Conservation (phyloP, 2,888 invertebrate genomes). For the Selenia dentaria region DNA sequence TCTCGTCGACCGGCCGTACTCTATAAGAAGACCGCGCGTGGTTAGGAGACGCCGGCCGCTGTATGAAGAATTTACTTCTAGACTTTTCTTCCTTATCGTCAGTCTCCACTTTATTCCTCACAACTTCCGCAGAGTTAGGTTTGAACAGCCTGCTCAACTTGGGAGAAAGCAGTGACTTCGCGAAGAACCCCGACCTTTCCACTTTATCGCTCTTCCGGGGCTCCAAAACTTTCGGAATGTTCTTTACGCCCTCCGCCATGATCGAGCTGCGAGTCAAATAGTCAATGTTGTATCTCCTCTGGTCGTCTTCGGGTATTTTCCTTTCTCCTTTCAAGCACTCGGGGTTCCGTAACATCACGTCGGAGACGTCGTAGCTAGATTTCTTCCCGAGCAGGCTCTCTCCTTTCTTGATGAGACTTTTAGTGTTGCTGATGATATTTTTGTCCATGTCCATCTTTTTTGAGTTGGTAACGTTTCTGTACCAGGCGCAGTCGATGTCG, state of each 20-base stretch:
- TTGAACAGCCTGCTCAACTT: conserved; percentile 73
- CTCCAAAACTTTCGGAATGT: conserved; percentile 51
- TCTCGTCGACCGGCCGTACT: conserved; percentile 50
- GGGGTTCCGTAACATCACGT: conserved; percentile 49
- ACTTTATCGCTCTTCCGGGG: conserved; percentile 38
- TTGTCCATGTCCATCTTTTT: conserved; percentile 54
- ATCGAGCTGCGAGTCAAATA: conserved; percentile 50
- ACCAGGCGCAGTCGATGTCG: conserved; percentile 45
- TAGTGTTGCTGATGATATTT: conserved; percentile 41
- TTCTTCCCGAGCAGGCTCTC: conserved; percentile 54
- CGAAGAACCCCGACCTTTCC: conserved; percentile 66
- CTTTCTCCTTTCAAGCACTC: conserved; percentile 43
- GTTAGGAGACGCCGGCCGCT: conserved; percentile 61
- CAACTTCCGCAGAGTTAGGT: conserved; percentile 57
- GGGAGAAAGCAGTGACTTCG: conserved; percentile 71
- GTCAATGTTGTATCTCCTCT: conserved; percentile 60
- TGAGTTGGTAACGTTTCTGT: conserved; percentile 44
- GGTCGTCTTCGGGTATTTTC: conserved; percentile 55
- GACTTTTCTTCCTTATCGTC: conserved; percentile 60
- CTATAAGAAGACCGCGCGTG: conserved; percentile 53
- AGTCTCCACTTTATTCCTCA: conserved; percentile 45
- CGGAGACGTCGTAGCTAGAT: conserved; percentile 61
- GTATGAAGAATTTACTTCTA: conserved; percentile 73
- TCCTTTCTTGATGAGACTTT: conserved; percentile 47
- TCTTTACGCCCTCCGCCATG: conserved; percentile 55